Percentiles rank a stretch among this genome's conserved stretches.
phyloP scores from a whole-genome alignment of 2,113 vertebrate genomes.

The Isichthys henryi region DNA sequence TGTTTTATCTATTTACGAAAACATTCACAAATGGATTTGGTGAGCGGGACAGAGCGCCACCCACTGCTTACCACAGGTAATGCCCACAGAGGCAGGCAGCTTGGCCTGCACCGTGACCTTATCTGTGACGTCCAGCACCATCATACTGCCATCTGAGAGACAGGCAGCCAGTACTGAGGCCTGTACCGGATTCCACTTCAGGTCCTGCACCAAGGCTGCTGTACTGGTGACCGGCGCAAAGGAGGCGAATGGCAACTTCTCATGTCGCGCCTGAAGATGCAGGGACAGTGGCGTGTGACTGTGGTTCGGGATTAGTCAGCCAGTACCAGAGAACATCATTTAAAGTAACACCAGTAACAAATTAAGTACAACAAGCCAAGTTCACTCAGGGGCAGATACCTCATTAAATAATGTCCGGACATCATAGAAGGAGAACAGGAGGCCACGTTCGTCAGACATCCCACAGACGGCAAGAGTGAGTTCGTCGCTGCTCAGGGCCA shows the following conservation, averaged over 20 bases:
- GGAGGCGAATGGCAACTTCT: conserved; percentile 77
- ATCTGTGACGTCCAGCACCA: conserved; percentile 77
- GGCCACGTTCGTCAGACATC: conserved; percentile 54
- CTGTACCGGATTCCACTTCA: conserved; percentile 85
- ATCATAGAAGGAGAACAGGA: conserved; percentile 82
- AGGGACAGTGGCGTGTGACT: not conserved
- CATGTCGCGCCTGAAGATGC: conserved; percentile 59
- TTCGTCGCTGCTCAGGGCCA: conserved; percentile 85
- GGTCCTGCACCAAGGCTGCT: conserved; percentile 63
- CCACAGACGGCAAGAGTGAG: conserved; percentile 83
- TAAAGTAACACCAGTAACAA: not conserved
- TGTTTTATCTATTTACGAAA: not conserved
- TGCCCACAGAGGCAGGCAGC: conserved; percentile 65
- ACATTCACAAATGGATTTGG: not conserved
- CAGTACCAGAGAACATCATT: not conserved
- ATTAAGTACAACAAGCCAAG: not conserved
- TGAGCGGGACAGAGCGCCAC: not conserved
- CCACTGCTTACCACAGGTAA: conserved; percentile 78
- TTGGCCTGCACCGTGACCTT: conserved; percentile 63
- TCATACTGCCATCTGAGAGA: conserved; percentile 78
- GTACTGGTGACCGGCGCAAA: conserved; percentile 61
- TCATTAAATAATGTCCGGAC: conserved; percentile 80
- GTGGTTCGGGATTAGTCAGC: not conserved
- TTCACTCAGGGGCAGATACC: conserved; percentile 50
- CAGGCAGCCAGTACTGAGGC: conserved; percentile 70